Evolutionary conservation across 2,113 vertebrate genomes (phyloP).

Genomic region (Dryoscopus gambensis): DNA sequence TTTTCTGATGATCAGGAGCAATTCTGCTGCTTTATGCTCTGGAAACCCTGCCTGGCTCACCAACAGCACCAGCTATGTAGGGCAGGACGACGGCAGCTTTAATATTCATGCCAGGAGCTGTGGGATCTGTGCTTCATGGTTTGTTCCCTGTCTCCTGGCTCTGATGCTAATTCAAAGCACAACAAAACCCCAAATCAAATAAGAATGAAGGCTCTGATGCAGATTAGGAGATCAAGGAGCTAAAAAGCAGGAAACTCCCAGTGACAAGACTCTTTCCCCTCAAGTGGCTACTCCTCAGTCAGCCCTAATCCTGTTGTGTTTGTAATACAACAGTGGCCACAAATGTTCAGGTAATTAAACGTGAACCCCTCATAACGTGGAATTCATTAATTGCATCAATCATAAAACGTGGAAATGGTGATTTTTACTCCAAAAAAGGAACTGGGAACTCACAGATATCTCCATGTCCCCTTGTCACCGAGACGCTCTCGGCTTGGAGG

Average conservation of each 20-base stretch:
- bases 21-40: not conserved
- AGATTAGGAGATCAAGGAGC: slow-evolving; percentile 24
- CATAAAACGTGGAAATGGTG: not conserved
- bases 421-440: not conserved
- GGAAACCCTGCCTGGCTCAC: not conserved
- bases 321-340: not conserved
- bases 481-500: fast-evolving
- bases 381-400: not conserved
- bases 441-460: not conserved
- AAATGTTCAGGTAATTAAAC: not conserved
- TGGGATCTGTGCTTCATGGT: not conserved
- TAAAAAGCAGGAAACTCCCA: not conserved
- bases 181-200: slow-evolving; percentile 9
- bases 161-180: not conserved
- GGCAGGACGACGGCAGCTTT: not conserved
- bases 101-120: not conserved
- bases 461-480: not conserved
- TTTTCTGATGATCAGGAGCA: not conserved
- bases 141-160: not conserved
- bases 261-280: not conserved
- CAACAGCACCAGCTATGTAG: not conserved
- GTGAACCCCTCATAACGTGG: not conserved
- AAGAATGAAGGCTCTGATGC: not conserved
- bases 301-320: not conserved
- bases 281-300: not conserved